Evolutionary conservation across 2,113 vertebrate genomes (phyloP).

Genomic region (Agelaius tricolor): DNA sequence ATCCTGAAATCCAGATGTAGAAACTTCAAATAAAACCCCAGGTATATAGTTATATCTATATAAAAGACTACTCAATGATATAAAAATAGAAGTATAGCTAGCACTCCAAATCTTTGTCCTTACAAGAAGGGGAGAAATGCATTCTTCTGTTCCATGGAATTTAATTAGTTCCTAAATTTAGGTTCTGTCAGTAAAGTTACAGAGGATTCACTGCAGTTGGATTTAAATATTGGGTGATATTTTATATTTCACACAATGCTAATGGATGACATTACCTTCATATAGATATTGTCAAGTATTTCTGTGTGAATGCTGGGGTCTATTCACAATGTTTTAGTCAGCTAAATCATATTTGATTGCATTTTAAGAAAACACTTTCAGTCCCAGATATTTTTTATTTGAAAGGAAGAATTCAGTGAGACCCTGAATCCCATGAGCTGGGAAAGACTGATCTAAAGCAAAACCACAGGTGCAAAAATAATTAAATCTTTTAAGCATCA

Average conservation of each 20-base stretch:
- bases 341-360: background rate
- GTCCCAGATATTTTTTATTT: background rate
- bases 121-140: background rate
- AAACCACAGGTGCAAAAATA: background rate
- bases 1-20: background rate
- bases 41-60: background rate
- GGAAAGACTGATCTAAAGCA: background rate
- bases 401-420: background rate
- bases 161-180: constrained; percentile 64
- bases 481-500: background rate
- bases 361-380: background rate
- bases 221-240: constrained; percentile 18
- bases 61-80: background rate
- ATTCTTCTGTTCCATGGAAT: constrained; percentile 1
- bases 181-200: background rate
- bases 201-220: background rate
- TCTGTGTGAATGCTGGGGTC: background rate
- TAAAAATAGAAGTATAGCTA: background rate
- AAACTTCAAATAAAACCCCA: background rate
- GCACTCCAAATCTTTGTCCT: background rate
- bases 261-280: background rate
- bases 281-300: background rate
- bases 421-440: background rate
- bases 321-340: background rate
- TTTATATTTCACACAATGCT: background rate